Evolutionary conservation across 2,113 vertebrate species (phyloP).

Genomic region (Poeciliopsis prolifica): DNA sequence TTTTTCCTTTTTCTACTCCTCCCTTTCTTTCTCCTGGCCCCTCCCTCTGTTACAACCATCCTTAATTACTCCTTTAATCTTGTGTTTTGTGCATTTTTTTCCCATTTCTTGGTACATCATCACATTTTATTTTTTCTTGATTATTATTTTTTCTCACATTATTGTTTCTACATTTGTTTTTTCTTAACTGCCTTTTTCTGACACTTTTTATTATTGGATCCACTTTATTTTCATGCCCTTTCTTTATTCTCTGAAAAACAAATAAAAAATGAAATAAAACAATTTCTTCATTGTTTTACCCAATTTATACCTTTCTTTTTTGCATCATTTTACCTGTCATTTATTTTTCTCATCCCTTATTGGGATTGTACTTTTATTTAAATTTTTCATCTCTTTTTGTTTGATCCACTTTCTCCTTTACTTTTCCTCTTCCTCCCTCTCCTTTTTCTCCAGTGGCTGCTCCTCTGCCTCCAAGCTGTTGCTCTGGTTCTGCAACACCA

Average conservation of each 20-base stretch:
- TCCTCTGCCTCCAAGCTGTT: slow-evolving; percentile 93
- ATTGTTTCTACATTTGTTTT: neutral
- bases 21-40: neutral
- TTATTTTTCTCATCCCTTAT: neutral
- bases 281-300: neutral
- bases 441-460: slow-evolving; percentile 85
- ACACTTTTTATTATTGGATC: neutral
- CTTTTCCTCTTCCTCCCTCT: slow-evolving; percentile 39
- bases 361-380: neutral
- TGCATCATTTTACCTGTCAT: neutral
- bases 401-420: neutral
- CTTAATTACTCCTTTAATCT: neutral
- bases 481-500: slow-evolving; percentile 94
- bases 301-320: neutral
- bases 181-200: neutral
- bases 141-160: neutral
- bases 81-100: neutral
- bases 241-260: neutral
- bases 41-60: neutral
- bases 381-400: neutral
- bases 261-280: no score
- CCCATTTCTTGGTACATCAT: neutral
- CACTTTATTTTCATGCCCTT: neutral
- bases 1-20: slow-evolving; percentile 51
- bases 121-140: no score